A percentile compares a stretch with the other conserved stretches of the same genome.
Evolutionary conservation across 2,797 vertebrate genomes (phyloP).

Genomic region (Benthosema pterotum): DNA sequence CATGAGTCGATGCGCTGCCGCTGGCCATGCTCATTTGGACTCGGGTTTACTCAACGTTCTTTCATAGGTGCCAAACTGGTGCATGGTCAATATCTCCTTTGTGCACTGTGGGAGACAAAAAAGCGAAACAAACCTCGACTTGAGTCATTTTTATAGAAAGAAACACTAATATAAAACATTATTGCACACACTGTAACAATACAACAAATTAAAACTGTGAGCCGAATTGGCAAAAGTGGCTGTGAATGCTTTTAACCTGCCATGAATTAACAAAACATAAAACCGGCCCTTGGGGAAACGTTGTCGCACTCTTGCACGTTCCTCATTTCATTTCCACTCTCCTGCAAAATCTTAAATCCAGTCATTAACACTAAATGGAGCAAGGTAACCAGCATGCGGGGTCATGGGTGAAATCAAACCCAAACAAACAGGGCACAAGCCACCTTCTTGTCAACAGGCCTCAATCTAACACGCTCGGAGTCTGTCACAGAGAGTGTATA

Average conservation of each 20-base stretch:
- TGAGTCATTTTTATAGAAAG: slow-evolving; percentile 44
- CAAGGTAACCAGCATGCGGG: slow-evolving; percentile 27
- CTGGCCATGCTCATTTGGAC: slow-evolving; percentile 31
- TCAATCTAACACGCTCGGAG: slow-evolving; percentile 36
- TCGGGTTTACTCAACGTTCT: slow-evolving; percentile 23
- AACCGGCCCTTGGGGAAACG: slow-evolving; percentile 10
- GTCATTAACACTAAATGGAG: slow-evolving; percentile 33
- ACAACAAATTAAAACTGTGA: slow-evolving; percentile 4
- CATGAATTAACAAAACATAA: slow-evolving; percentile 17
- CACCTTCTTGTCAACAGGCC: slow-evolving; percentile 44
- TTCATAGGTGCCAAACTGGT: slow-evolving; percentile 52
- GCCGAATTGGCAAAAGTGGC: not conserved
- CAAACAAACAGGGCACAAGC: slow-evolving; percentile 48
- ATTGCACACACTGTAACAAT: slow-evolving; percentile 12
- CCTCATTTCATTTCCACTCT: slow-evolving; percentile 24
- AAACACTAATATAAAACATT: slow-evolving; percentile 26
- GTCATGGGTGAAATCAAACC: slow-evolving; percentile 45
- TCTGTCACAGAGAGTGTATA: slow-evolving; percentile 46
- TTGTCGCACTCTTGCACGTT: slow-evolving; percentile 25
- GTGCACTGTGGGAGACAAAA: slow-evolving; percentile 56
- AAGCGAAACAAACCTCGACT: slow-evolving; percentile 48
- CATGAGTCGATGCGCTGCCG: slow-evolving; percentile 19
- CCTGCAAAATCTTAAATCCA: slow-evolving; percentile 10
- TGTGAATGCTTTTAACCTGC: slow-evolving; percentile 12
- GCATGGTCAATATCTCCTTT: slow-evolving; percentile 46